Evolutionary conservation across 2,113 vertebrate genomes (phyloP).

Genomic region (Microtus pennsylvanicus): DNA sequence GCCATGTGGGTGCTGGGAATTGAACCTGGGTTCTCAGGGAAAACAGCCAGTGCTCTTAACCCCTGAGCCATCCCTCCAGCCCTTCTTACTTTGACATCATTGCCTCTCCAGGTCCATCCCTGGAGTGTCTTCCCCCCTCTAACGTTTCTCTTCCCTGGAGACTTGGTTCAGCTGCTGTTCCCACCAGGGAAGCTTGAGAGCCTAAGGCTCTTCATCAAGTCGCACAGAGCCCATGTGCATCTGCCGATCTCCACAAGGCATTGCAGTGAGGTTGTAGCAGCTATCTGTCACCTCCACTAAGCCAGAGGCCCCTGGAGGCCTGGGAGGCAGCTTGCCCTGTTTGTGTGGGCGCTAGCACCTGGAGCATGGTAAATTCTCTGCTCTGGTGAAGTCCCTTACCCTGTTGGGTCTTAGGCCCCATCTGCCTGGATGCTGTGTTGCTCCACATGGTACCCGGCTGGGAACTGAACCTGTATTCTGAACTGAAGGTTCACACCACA

Average conservation of each 20-base stretch:
- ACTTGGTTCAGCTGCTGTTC: background rate
- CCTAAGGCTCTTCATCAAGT: background rate
- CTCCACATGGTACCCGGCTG: no score
- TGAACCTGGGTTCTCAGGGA: background rate
- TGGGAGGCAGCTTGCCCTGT: background rate
- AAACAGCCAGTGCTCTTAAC: background rate
- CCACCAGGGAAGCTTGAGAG: background rate
- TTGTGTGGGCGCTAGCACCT: background rate
- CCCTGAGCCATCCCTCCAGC: background rate
- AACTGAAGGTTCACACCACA: background rate
- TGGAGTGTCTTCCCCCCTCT: background rate
- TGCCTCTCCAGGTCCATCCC: background rate
- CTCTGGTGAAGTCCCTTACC: background rate
- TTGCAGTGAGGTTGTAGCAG: rapidly evolving
- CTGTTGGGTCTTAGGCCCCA: background rate
- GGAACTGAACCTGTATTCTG: background rate
- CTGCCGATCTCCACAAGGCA: rapidly evolving
- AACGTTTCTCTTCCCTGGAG: background rate
- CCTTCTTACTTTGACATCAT: background rate
- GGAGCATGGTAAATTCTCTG: background rate
- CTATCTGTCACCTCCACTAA: background rate
- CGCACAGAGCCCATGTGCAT: background rate
- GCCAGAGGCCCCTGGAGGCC: background rate
- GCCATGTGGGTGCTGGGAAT: background rate
- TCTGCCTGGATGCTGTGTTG: background rate